Evolutionary conservation across 2,888 invertebrate genomes (phyloP).

Genomic region (Lissonota sp.): DNA sequence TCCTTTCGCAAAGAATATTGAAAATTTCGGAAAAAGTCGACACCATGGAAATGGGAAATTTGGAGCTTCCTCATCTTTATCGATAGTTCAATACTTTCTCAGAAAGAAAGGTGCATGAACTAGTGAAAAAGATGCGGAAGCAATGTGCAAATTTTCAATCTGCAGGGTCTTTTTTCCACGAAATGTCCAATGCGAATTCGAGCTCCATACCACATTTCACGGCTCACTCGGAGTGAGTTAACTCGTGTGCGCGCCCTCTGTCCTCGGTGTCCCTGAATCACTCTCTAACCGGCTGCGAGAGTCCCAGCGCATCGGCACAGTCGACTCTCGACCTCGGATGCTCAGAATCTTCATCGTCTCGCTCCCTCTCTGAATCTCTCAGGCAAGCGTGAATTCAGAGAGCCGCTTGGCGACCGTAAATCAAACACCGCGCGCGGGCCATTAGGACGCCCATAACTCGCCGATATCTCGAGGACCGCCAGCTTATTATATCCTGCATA

Average conservation of each 20-base stretch:
- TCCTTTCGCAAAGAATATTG: no score
- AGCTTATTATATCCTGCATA: constrained; percentile 83
- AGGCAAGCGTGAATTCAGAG: constrained; percentile 72
- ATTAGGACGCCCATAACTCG: constrained; percentile 82
- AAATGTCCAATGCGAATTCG: neutral
- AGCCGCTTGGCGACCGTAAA: constrained; percentile 75
- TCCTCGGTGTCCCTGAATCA: constrained; percentile 6
- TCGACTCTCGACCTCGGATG: constrained; percentile 34
- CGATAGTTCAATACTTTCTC: no score
- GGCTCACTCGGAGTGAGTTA: constrained; percentile 35
- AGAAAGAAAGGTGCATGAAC: no score
- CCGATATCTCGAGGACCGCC: constrained; percentile 83
- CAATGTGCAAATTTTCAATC: no score
- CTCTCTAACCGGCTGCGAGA: constrained; percentile 22
- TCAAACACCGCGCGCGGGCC: constrained; percentile 81
- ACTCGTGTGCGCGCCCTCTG: constrained; percentile 49
- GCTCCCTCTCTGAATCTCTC: constrained; percentile 32
- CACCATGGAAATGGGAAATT: no score
- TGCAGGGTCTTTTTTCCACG: neutral
- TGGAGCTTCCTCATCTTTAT: no score
- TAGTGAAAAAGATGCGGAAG: no score
- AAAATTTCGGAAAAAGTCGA: no score
- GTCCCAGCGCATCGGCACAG: constrained; percentile 5
- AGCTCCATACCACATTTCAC: constrained; percentile 14
- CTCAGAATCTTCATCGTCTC: constrained; percentile 32